Conservation (phyloP, 2,888 invertebrate genomes). For the Polia nebulosa region DNA sequence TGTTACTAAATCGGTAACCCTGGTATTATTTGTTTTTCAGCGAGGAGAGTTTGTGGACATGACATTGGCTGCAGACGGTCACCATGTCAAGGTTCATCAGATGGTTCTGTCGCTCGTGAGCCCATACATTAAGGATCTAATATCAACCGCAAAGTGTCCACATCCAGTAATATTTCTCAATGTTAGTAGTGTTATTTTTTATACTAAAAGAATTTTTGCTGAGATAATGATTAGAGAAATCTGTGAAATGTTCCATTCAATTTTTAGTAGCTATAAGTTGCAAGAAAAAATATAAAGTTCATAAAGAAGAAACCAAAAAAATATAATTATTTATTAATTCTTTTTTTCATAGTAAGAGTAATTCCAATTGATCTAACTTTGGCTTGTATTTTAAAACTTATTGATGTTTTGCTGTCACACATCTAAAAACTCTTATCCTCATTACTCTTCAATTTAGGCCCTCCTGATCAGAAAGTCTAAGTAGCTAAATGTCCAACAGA, state of each 20-base stretch:
- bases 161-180: constrained; percentile 88
- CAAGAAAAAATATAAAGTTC: not conserved
- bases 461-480: too few species aligned
- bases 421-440: too few species aligned
- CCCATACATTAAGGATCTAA: constrained; percentile 85
- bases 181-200: constrained; percentile 73
- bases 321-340: too few species aligned
- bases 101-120: constrained; percentile 85
- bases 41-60: constrained; percentile 88
- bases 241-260: not conserved
- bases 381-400: not conserved
- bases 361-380: too few species aligned
- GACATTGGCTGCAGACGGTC: constrained; percentile 87
- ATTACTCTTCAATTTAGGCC: too few species aligned
- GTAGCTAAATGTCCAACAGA: too few species aligned
- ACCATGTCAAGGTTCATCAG: constrained; percentile 87
- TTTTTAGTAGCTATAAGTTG: too few species aligned
- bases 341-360: too few species aligned
- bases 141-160: constrained; percentile 80
- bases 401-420: too few species aligned
- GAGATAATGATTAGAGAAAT: not conserved
- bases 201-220: too few species aligned
- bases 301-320: not conserved
- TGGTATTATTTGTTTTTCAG: constrained; percentile 66
- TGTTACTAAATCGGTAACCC: not conserved